Conservation (phyloP, 2,797 vertebrate genomes). For the Sciurus carolinensis region DNA sequence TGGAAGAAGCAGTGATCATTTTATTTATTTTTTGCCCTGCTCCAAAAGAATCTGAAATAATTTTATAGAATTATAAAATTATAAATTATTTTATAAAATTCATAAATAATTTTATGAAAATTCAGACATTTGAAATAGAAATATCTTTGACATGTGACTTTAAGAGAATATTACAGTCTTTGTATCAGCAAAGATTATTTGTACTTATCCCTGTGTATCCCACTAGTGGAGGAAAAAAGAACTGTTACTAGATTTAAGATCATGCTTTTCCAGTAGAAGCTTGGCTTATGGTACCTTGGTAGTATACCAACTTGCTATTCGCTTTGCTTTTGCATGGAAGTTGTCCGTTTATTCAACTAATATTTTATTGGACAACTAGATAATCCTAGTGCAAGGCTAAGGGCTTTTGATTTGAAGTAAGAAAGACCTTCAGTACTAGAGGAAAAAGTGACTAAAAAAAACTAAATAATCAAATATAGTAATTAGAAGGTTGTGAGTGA, state of each 20-base stretch:
- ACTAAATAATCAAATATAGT: not conserved
- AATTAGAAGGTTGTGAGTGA: not conserved
- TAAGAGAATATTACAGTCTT: not conserved
- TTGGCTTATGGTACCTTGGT: not conserved
- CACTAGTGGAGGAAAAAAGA: not conserved
- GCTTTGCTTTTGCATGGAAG: not conserved
- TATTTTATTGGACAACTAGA: not conserved
- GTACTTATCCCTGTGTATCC: not conserved
- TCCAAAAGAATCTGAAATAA: not conserved
- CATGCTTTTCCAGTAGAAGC: not conserved
- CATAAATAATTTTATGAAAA: not conserved
- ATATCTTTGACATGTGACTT: not conserved
- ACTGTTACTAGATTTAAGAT: not conserved
- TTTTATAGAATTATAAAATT: not conserved
- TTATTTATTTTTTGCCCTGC: not conserved
- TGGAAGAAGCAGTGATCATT: not conserved
- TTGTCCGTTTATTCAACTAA: not conserved
- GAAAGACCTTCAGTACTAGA: not conserved
- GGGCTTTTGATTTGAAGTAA: slow-evolving; percentile 12
- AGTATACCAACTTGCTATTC: not conserved
- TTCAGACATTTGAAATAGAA: not conserved
- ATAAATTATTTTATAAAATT: too few relatives aligned
- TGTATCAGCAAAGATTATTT: not conserved
- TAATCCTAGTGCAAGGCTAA: not conserved
- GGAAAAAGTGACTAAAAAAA: not conserved